Evolutionary conservation across 1,140 invertebrate species (phyloP).

Genomic region (Contarinia nasturtii): DNA sequence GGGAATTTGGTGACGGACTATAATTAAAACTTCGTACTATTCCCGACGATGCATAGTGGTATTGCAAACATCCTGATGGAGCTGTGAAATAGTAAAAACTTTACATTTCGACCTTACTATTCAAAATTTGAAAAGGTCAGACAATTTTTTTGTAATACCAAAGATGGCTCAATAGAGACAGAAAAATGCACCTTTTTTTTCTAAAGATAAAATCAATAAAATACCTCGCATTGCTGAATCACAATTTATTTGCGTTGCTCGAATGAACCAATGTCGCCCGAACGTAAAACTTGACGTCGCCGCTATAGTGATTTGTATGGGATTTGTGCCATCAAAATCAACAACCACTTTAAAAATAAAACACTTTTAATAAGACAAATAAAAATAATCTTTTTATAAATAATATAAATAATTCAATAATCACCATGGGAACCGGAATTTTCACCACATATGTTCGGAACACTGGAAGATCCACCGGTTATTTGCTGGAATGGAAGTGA

Average conservation of each 20-base stretch:
- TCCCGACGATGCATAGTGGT: conserved; percentile 40
- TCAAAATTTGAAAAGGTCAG: no score
- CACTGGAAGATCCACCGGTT: conserved; percentile 40
- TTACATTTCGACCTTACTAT: no score
- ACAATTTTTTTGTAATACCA: no score
- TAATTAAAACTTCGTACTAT: conserved; percentile 61
- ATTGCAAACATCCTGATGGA: conserved; percentile 61
- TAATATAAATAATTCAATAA: no score
- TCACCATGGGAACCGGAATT: conserved; percentile 66
- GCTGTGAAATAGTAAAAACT: conserved; percentile 21
- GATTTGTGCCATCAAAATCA: conserved; percentile 44
- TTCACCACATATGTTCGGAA: conserved; percentile 57
- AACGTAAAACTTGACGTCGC: conserved; percentile 36
- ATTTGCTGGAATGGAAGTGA: no score
- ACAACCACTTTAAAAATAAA: no score
- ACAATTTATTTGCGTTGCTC: conserved; percentile 52
- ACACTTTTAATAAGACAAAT: no score
- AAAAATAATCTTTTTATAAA: no score
- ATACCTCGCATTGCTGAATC: conserved; percentile 22
- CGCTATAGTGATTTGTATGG: conserved; percentile 46
- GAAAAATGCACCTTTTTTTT: no score
- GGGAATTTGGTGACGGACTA: conserved; percentile 31
- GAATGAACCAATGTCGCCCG: conserved; percentile 54
- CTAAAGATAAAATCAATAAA: background rate
- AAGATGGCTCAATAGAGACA: no score